Base-by-base conservation (phyloP, 2,888 invertebrate species). In the Leptopilina myrica region DNA sequence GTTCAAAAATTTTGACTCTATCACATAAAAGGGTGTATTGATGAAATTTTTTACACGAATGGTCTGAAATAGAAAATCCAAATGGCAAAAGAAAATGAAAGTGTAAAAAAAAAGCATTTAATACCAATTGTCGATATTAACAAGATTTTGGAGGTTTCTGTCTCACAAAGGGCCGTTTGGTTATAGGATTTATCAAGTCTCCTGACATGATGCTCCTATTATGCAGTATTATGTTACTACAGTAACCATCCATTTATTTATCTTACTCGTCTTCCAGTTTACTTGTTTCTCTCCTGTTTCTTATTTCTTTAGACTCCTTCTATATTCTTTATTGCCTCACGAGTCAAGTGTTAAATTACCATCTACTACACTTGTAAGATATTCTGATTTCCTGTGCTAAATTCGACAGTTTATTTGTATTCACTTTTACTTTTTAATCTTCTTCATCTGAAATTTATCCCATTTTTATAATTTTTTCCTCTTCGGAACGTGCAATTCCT, bases 201-300 rank as follows among this genome's bases (percentile, higher is more conserved):
- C 82, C 85, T 82, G 82, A 86, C 86, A 87, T 90, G 89, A 89
- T 90, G 87, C 88, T 84, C 86, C 88, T 87, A 90, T 91, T 91
- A 90, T 90, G 87, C 86, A 82, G 89, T 90, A 90, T 91, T 90
- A 90, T 88, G 89, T 91, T 90, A 90, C 91, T 89, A 90, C 89
- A 88, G 83, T 85, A 84, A 84, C 84, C 82, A 82, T 82, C 86
- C 86, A 87, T 87, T 86, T 89, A 89, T 90, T 89, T 87, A 87
- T 90, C 89, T 89, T 88, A 85, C 86, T 89, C 85, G 83, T 83
- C 84, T 87, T 86, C 82, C 83, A 78, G 77, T 53, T 73, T 56
- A 26, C 33, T 56, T 56, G 69, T 11, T 76, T 76, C 53, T 69
- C 77, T 78, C 59, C 53, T 75, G 59, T 53, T 76, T 79, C 33